Evolutionary conservation across 2,113 vertebrate species (phyloP), one percentile per base, ranked within the genome.

Genomic region (Anser cygnoides): DNA sequence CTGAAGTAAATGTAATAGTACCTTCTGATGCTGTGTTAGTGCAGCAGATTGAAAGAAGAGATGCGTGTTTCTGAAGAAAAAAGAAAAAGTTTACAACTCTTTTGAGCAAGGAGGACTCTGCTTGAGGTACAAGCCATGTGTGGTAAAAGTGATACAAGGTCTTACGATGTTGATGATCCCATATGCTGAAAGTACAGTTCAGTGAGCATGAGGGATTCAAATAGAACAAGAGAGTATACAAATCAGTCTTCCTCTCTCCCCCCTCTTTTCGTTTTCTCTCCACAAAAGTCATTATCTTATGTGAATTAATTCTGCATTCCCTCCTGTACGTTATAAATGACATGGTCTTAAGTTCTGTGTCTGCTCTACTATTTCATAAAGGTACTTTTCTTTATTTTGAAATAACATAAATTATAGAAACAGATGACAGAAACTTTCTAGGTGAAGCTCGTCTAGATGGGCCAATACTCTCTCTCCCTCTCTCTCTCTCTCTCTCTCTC

Each of bases 61-160:
- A 90, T 86, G 61, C 84, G 90, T 93, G n/a, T 90, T 96, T 95
- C 72, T 92, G 20, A 11, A 52, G n/a, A 84, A 68, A 84, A 10
- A 66, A 37, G 37, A 84, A n/a, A n/a, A n/a, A 63, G 26, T 58
- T 52, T 92, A 76, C 50, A 70, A 52, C 29, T 79, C 62, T 65
- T 65, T 65, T 33, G 49, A 93, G 49, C 17, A 78, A 66, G 84
- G 61, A 46, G 15, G 31, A 86, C 35, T 79, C 39, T 89, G 46
- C 39, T 82, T 43, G 16, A 87, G 52, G 28, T 71, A 54, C 18
- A 26, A 29, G 44, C 22, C 33, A 59, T 13, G 46, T 86, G 31
- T 91, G 72, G 41, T 71, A 71, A 87, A 65, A 81, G 29, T 71
- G 39, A 65, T 39, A 18, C 41, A 74, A 83, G 31, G n/a, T 61